Conservation (phyloP, 1,140 invertebrate genomes). For the Araneus ventricosus region DNA sequence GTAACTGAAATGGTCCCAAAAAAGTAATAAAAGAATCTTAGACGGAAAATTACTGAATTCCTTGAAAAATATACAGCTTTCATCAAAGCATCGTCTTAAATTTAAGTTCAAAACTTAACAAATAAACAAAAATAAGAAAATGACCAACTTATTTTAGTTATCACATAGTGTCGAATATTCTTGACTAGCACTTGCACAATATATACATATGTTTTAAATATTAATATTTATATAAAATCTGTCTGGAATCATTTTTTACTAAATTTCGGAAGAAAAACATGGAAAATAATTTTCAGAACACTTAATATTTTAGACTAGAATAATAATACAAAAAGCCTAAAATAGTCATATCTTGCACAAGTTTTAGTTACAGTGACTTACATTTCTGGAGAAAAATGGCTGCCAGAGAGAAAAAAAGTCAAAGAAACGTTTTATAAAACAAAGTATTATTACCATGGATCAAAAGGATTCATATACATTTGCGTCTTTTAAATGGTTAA, state of each 20-base stretch:
- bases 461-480: background rate
- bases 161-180: constrained; percentile 47
- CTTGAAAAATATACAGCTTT: background rate
- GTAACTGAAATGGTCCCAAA: constrained; percentile 49
- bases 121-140: constrained; percentile 41
- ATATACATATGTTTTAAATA: constrained; percentile 38
- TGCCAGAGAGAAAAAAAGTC: no score
- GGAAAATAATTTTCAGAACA: background rate
- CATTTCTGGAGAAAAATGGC: background rate
- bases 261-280: background rate
- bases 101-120: constrained; percentile 26
- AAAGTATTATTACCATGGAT: background rate
- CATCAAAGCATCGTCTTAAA: constrained; percentile 13
- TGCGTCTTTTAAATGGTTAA: background rate
- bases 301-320: background rate
- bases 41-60: background rate
- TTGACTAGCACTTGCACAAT: constrained; percentile 46
- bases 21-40: background rate
- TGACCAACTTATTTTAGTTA: constrained; percentile 37
- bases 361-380: background rate
- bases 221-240: background rate
- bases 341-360: background rate
- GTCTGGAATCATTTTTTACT: background rate
- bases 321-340: background rate
- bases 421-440: background rate